Conservation (phyloP, 37 sponge, comb jelly and placozoan genomes). For the Diacarnus erythraeanus region DNA sequence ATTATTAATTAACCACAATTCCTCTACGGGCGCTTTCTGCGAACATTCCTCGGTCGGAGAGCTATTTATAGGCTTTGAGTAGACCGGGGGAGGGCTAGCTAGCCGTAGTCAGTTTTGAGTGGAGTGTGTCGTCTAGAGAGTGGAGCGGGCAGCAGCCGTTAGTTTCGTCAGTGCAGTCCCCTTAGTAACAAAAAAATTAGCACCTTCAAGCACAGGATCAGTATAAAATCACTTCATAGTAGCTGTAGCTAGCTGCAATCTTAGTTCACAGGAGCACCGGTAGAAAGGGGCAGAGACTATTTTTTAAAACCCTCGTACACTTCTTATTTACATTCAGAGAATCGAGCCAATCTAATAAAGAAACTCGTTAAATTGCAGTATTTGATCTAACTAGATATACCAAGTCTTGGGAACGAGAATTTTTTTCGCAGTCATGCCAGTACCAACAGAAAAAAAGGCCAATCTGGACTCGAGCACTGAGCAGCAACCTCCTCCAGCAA, state of each 20-base stretch:
- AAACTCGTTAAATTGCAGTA: background rate
- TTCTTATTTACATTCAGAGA: background rate
- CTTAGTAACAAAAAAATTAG: background rate
- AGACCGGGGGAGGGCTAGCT: background rate
- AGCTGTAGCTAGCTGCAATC: background rate
- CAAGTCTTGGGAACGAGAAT: no score
- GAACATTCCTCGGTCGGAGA: background rate
- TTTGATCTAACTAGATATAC: no score
- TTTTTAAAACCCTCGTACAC: background rate
- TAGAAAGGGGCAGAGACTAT: no score
- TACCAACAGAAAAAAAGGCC: slow-evolving; percentile 15
- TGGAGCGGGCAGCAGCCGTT: slow-evolving; percentile 13
- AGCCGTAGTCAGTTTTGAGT: background rate
- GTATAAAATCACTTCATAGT: background rate
- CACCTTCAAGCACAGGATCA: background rate
- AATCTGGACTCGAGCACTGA: background rate
- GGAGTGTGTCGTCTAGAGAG: slow-evolving; percentile 1
- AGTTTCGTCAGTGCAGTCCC: background rate
- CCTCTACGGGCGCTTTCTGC: background rate
- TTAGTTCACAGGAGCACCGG: background rate
- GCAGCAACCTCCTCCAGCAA: background rate
- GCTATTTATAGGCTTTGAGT: background rate
- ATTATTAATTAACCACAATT: background rate
- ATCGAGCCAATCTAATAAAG: background rate
- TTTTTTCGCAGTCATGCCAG: slow-evolving; percentile 23